phyloP scores from a whole-genome alignment of 2,888 invertebrate genomes.

The Lycia hirtaria region DNA sequence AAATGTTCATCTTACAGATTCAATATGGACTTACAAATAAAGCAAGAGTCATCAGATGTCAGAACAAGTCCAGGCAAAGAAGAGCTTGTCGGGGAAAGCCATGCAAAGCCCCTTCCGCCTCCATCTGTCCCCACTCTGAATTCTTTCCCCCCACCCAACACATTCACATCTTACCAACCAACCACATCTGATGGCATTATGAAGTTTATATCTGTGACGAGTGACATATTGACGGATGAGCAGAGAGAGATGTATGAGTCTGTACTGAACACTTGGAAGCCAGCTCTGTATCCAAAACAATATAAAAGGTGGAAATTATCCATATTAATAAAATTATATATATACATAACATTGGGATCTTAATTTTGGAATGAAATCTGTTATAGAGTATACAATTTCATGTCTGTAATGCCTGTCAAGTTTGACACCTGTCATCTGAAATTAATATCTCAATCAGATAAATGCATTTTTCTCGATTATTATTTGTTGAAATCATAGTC shows the following conservation, averaged over 20 bases:
- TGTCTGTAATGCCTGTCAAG: too few species aligned
- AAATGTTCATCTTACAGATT: not conserved
- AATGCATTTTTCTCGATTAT: too few species aligned
- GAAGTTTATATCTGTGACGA: conserved; percentile 72
- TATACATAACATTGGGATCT: too few species aligned
- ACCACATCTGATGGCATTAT: conserved; percentile 50
- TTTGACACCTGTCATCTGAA: too few species aligned
- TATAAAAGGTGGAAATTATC: too few species aligned
- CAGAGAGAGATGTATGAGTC: conserved; percentile 79
- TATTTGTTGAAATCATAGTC: too few species aligned
- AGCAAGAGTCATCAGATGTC: not conserved
- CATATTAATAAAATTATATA: too few species aligned
- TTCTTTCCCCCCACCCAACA: conserved; percentile 6
- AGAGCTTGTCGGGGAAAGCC: not conserved
- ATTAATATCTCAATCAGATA: too few species aligned
- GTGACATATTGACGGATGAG: conserved; percentile 67
- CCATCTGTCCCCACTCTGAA: conserved; percentile 7
- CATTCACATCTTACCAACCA: conserved; percentile 11
- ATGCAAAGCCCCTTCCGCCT: not conserved
- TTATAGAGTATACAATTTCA: too few species aligned
- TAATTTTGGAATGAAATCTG: too few species aligned
- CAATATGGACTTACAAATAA: conserved; percentile 13
- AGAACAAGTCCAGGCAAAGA: conserved; percentile 3
- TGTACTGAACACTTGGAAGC: conserved; percentile 75
- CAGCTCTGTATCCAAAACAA: conserved; percentile 68